Evolutionary conservation across 1,140 invertebrate genomes (phyloP), one percentile per base, ranked within the genome.

Genomic region (Macrobrachium rosenbergii): DNA sequence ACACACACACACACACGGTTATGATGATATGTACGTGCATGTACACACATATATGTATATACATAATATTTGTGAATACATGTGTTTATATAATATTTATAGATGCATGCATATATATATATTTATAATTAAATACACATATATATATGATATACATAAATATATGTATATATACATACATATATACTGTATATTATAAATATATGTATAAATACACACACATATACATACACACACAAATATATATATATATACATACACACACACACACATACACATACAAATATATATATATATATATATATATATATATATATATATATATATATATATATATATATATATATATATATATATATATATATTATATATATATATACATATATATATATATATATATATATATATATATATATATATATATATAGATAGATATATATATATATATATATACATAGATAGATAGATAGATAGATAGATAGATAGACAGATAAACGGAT

Each of bases 121-220:
- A 37, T 37, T 2, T 37, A 37, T 37, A 37, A 37, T 37, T 2
- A 37, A 2, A 37, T 37, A 37, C 3, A 37, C 3, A 37, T 37
- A 37, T 37, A 37, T 19, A 16, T 6, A 52, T 7, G 2, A 58
- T 78, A 58, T 78, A 58, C 52, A 58, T 78, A 58, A 58, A 58
- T 78, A 58, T 78, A 58, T 78, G n/a, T 78, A 58, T 78, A 58
- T 78, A 58, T 78, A 58, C 52, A 78, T 78, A 58, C 16, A 78
- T 78, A 78, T 1, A 45, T 45, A 45, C 8, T 19, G 7, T 19
- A 73, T 23, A 19, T 73, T 73, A 19, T 67, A 28, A 63, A 11
- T 80, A 0, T 63, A 43, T 63, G 1, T 37, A 63, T 63, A 21
- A 16, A 17, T 43, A 10, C 1, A 81, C 16, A 63, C 14, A 81